These are phyloP conservation scores for Synodontis membranacea DNA, from an alignment of 2,113 vertebrate genomes.

Conservation along the genomic window DNA sequence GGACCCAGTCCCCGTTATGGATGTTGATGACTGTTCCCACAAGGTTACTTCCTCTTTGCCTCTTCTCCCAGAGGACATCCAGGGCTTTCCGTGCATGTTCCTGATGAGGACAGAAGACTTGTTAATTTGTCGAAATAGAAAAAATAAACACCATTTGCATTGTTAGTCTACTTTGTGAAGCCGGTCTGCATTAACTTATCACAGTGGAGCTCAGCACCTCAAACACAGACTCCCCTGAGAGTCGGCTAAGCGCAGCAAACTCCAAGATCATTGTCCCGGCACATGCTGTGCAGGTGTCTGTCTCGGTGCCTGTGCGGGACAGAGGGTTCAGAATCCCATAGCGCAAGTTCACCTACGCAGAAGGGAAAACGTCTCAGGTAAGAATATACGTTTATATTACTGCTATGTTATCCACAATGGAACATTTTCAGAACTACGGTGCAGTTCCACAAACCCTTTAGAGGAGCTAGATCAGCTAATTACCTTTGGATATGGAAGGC, in stretches of 20 bases:
- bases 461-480: constrained; percentile 54
- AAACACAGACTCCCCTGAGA: constrained; percentile 92
- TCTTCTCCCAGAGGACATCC: constrained; percentile 98
- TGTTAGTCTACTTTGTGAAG: not conserved
- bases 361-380: not conserved
- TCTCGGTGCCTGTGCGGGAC: constrained; percentile 93
- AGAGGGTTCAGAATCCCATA: constrained; percentile 89
- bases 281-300: constrained; percentile 96
- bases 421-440: too few relatives aligned
- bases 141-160: not conserved
- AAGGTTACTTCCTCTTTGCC: constrained; percentile 95
- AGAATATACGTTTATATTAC: not conserved
- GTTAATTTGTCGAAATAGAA: not conserved
- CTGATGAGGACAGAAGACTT: constrained; percentile 65
- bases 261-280: constrained; percentile 97
- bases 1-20: constrained; percentile 94
- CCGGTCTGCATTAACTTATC: not conserved
- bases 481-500: constrained; percentile 96
- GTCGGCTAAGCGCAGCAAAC: constrained; percentile 95
- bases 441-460: not conserved
- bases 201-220: constrained; percentile 76
- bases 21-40: constrained; percentile 98
- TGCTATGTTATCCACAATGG: too few relatives aligned
- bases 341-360: constrained; percentile 88
- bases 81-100: constrained; percentile 90